Base-by-base conservation (phyloP, 2,888 invertebrate genomes). In the Meteorus colon region DNA sequence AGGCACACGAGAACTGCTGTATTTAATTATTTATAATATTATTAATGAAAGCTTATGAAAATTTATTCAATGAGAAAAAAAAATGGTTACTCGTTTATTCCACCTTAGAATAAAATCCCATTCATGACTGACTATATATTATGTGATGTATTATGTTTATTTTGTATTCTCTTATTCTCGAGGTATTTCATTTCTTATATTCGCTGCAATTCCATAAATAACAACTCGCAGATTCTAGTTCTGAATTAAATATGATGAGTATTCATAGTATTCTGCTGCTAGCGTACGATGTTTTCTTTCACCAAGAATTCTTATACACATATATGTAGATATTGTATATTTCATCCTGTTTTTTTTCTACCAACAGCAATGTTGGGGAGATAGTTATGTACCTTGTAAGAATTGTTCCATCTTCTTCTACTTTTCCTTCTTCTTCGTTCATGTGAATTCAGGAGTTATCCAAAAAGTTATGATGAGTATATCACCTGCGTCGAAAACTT, bases 241-340 rank as follows among this genome's bases (percentile, higher is more conserved):
- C 77, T 85, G 83, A 85, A 85, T 85, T 84, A 85, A 81, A 85
- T 83, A 85, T 85, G 80, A 78, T 73, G 76, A 75, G 73, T 69
- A 73, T 69, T 51, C 65, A 72, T 73, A 75, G 12, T 34, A 48
- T 45, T 60, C 31, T 67, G 60, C 27, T 51, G 59, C 14, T n/a
- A 73, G 34, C 68, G 72, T 74, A 74, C 63, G 8, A 69, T 77
- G 62, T 72, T 77, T 60, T 41, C 29, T 65, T 31, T 19, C 19
- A 55, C 55, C 0, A 55, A 55, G 6, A 55, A 55, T 19, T 19
- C 19, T n/a, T 19, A 19, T 24, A 19, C 16, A n/a, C n/a, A 51
- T 19, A 48, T 48, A 55, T 55, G 8, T 55, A 34, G 34, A 34
- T 34, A 19, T 65, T 29, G 48, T 65, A 74, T 74, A 78, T 77